These are phyloP conservation scores for Fundulus diaphanus DNA, from an alignment of 2,797 vertebrate genomes.

Conservation along the genomic window DNA sequence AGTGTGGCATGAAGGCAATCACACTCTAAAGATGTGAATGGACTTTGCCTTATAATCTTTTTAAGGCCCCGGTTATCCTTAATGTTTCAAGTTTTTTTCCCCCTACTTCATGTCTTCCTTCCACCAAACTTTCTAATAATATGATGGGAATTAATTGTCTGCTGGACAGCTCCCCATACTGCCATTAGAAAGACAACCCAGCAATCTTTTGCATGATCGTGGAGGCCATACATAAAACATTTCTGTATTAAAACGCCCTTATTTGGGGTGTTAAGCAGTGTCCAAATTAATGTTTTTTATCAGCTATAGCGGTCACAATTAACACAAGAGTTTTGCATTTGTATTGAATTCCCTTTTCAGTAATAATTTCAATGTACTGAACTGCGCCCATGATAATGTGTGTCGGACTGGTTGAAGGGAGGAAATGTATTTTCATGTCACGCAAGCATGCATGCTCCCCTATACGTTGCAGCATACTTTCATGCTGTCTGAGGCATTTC, in stretches of 20 bases:
- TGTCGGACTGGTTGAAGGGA: neutral
- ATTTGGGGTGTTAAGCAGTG: neutral
- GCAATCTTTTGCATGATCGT: neutral
- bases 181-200: neutral
- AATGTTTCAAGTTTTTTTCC: neutral
- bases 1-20: neutral
- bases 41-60: neutral
- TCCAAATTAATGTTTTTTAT: neutral
- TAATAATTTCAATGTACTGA: neutral
- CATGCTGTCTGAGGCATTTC: slow-evolving; percentile 14
- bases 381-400: neutral
- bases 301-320: neutral
- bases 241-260: neutral
- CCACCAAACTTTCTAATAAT: neutral
- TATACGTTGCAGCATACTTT: neutral
- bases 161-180: neutral
- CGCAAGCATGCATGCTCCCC: neutral
- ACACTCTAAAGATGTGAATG: neutral
- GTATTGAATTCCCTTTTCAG: neutral
- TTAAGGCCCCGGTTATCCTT: neutral
- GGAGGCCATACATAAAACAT: neutral
- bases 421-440: neutral
- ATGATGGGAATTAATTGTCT: neutral
- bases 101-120: neutral
- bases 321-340: neutral